These are phyloP conservation scores for Drosophila arawakana DNA, from an alignment of 1,140 invertebrate genomes.

Conservation along the genomic window DNA sequence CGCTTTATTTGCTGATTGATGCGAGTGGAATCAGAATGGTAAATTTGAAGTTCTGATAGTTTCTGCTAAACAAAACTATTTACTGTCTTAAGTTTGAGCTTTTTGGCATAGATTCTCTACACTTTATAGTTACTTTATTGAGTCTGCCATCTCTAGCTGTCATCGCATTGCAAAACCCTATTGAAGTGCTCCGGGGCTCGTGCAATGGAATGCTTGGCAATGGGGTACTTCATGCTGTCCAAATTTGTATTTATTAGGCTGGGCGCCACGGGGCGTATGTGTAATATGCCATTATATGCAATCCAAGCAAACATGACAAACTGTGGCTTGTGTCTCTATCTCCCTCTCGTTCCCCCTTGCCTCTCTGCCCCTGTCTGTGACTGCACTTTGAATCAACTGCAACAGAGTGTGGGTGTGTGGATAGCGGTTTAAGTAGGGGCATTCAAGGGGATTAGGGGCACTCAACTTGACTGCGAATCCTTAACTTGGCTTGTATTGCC, in stretches of 20 bases:
- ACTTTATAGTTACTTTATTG: no score
- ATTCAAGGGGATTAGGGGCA: slow-evolving; percentile 17
- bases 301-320: slow-evolving; percentile 67
- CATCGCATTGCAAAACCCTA: slow-evolving; percentile 23
- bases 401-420: slow-evolving; percentile 31
- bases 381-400: slow-evolving; percentile 32
- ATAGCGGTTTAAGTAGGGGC: slow-evolving; percentile 4
- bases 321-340: slow-evolving; percentile 23
- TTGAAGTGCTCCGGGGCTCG: slow-evolving; percentile 5
- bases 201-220: slow-evolving; percentile 20
- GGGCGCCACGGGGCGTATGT: slow-evolving; percentile 77
- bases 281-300: slow-evolving; percentile 80
- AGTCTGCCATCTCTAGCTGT: no score
- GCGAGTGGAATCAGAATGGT: no score
- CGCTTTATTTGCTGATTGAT: no score
- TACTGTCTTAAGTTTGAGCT: no score
- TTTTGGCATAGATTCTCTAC: no score
- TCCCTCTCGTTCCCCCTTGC: background rate
- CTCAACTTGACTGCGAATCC: slow-evolving; percentile 16
- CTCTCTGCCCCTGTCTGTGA: slow-evolving; percentile 17
- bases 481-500: slow-evolving; percentile 10
- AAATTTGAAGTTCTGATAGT: no score
- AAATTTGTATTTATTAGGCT: slow-evolving; percentile 82
- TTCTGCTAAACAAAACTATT: no score
- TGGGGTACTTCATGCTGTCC: slow-evolving; percentile 58